A percentile compares a stretch with the other conserved stretches of the same genome.
phyloP scores from a whole-genome alignment of 2,797 vertebrate species.

The Clarias fuscus region DNA sequence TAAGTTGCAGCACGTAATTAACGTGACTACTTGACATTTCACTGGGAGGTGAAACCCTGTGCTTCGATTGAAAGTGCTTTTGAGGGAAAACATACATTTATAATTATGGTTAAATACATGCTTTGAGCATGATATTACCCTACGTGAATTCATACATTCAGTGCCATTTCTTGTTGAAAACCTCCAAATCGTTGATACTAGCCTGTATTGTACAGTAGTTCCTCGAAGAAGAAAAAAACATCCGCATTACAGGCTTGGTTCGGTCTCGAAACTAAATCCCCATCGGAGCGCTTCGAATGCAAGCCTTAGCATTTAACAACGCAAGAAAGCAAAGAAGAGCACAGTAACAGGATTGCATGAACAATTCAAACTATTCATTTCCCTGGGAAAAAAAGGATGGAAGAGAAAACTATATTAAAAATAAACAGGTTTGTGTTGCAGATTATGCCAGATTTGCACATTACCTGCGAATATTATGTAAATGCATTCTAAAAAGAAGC shows the following conservation, averaged over 20 bases:
- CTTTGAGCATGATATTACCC: neutral
- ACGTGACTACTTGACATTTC: slow-evolving; percentile 1
- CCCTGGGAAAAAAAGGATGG: neutral
- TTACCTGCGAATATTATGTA: neutral
- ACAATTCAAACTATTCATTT: slow-evolving; percentile 25
- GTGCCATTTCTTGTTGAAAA: neutral
- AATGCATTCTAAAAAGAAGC: neutral
- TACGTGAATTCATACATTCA: neutral
- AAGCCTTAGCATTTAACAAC: slow-evolving; percentile 8
- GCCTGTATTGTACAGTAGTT: neutral
- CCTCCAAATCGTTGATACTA: neutral
- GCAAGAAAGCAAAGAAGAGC: neutral
- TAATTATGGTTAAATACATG: neutral
- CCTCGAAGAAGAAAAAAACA: too few relatives aligned
- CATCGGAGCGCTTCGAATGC: neutral
- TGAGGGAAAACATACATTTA: neutral
- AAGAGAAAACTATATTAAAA: slow-evolving; percentile 11
- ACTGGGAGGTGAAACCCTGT: neutral
- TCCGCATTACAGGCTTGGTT: neutral
- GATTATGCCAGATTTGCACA: neutral
- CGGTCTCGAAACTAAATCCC: neutral
- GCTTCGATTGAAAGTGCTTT: neutral
- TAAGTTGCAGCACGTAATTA: neutral
- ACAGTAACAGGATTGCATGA: neutral
- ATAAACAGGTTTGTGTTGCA: neutral